Evolutionary conservation across 2,113 vertebrate species (phyloP).

Genomic region (Arizona elegans): DNA sequence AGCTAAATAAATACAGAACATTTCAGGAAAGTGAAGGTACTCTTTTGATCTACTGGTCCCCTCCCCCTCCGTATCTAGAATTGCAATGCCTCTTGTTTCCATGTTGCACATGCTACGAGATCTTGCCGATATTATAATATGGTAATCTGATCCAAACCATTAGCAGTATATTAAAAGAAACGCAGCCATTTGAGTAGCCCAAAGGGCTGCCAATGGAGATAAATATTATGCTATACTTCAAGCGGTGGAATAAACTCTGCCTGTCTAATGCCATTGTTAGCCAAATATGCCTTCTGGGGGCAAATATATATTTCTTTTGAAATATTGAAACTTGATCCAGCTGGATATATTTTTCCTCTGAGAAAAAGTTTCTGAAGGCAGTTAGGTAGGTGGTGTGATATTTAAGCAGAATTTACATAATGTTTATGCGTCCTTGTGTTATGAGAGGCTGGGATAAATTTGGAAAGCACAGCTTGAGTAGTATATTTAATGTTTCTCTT

Average conservation of each 20-base stretch:
- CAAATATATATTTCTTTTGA: not conserved
- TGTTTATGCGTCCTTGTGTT: conserved; percentile 19
- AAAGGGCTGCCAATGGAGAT: not conserved
- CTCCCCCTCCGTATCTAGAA: not conserved
- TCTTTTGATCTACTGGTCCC: not conserved
- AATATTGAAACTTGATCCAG: not conserved
- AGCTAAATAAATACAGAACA: not conserved
- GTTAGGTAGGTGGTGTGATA: conserved; percentile 17
- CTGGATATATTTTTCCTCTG: conserved; percentile 21
- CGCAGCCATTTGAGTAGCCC: conserved; percentile 10
- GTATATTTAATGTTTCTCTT: conserved; percentile 9
- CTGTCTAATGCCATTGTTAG: conserved; percentile 1
- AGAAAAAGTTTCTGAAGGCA: conserved; percentile 14
- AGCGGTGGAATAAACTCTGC: not conserved
- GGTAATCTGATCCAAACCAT: not conserved
- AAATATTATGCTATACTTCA: conserved; percentile 9
- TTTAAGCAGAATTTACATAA: conserved; percentile 22
- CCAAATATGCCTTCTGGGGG: not conserved
- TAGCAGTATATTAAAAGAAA: conserved; percentile 33
- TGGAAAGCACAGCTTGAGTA: conserved; percentile 4
- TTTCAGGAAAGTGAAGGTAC: not conserved
- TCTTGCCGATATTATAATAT: not conserved
- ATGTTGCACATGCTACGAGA: not conserved
- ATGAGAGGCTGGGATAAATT: not conserved
- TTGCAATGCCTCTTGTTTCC: conserved; percentile 3